phyloP scores from a whole-genome alignment of 2,888 invertebrate species.

The Troilus luridus region DNA sequence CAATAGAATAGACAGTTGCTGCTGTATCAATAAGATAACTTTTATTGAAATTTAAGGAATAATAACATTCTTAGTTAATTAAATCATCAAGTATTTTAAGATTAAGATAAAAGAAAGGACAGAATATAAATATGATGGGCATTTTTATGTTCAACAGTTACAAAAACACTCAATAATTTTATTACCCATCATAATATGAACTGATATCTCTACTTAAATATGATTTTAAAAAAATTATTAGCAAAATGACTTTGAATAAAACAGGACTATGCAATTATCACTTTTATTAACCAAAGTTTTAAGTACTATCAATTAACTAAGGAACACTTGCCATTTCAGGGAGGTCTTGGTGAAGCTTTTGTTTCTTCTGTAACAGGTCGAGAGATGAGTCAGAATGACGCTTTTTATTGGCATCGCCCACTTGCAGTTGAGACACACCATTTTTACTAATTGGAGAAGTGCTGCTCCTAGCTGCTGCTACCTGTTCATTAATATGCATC shows the following conservation, averaged over 20 bases:
- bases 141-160: not conserved
- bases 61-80: not conserved
- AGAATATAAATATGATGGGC: not conserved
- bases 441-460: slow-evolving; percentile 60
- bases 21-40: not conserved
- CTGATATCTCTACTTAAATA: not conserved
- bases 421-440: slow-evolving; percentile 51
- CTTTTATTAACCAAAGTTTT: slow-evolving; percentile 7
- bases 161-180: not conserved
- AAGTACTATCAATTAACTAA: slow-evolving; percentile 15
- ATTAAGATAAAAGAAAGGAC: not conserved
- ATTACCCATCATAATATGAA: too few species aligned
- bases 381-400: slow-evolving; percentile 63
- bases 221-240: not conserved
- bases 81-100: not conserved
- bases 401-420: slow-evolving; percentile 59
- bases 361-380: slow-evolving; percentile 63
- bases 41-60: not conserved
- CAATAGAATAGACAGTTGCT: not conserved
- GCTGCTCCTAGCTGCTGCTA: slow-evolving; percentile 56
- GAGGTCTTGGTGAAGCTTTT: slow-evolving; percentile 58
- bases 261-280: not conserved
- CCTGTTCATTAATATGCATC: slow-evolving; percentile 44
- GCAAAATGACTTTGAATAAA: slow-evolving; percentile 5
- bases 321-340: slow-evolving; percentile 41